Conservation (phyloP, 2,888 invertebrate species). For the Gerris lacustris region DNA sequence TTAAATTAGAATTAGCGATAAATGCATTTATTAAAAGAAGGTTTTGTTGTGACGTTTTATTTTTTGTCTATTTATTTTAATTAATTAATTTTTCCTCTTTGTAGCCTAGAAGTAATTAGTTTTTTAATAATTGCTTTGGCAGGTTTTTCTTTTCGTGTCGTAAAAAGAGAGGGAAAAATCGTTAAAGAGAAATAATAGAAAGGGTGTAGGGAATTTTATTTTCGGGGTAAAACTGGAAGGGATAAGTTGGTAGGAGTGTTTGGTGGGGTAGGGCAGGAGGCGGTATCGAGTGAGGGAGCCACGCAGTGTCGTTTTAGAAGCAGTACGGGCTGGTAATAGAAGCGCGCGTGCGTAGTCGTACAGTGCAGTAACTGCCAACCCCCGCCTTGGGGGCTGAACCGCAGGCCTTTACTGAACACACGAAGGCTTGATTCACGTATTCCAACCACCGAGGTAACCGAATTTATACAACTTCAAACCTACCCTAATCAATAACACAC, state of each 20-base stretch:
- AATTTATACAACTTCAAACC: neutral
- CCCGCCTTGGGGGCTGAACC: conserved; percentile 4
- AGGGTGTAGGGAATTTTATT: neutral
- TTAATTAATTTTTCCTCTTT: too few relatives aligned
- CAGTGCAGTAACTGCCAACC: neutral
- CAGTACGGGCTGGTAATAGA: neutral
- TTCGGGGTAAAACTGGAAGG: neutral
- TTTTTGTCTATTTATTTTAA: too few relatives aligned
- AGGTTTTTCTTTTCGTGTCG: too few relatives aligned
- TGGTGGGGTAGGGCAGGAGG: conserved; percentile 1
- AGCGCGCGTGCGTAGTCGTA: neutral
- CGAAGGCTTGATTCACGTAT: neutral
- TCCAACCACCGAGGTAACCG: neutral
- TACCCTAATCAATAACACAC: neutral
- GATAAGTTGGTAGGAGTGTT: neutral
- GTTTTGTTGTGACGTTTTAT: too few relatives aligned
- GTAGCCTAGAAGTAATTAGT: too few relatives aligned
- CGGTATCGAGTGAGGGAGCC: neutral
- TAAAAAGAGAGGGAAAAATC: neutral
- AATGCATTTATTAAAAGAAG: too few relatives aligned
- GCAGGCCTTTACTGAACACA: neutral
- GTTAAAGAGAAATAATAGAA: neutral
- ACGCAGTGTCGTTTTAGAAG: neutral
- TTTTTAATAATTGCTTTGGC: too few relatives aligned
- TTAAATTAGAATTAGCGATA: too few relatives aligned